Evolutionary conservation across 2,888 invertebrate genomes (phyloP), one percentile per base, ranked within the genome.

Genomic region (Amiota communis): DNA sequence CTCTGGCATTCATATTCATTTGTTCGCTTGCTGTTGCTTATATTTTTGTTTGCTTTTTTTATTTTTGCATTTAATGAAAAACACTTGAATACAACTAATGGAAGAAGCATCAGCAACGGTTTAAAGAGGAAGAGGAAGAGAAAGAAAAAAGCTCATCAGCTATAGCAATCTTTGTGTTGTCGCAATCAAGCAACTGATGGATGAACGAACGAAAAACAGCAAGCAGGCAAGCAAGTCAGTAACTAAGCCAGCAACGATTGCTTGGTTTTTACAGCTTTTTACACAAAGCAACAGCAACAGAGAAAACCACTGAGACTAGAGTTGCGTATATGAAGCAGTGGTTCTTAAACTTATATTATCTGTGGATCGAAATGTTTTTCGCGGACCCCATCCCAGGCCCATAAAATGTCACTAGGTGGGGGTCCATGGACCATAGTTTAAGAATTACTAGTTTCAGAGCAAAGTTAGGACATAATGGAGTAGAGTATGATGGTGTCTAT

Each of bases 41-140:
- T 47, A 13, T 20, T 64, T 46, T 10, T 13, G 15, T 48, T 23
- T 23, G 23, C 23, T 2, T 61, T 61, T 1, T 61, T 23, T 61
- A 12, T 12, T n/a, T 53, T 10, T 53, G 53, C 8, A 9, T 67
- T 67, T 51, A 49, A 67, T 67, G 49, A 67, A 67, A 67, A 67
- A 67, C 65, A 67, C 48, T 49, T 49, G 12, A 67, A 49, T 13
- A 36, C 8, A 46, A 46, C 46, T n/a, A 51, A 51, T 12, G 9
- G 59, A 59, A 15, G 17, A 15, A 59, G 0, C 59, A 59, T 8
- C 20, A 20, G 36, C 3, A 6, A 3, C 23, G 36, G 36, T 2
- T 36, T 36, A 36, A 36, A 36, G 36, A 36, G 36, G 8, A 36
- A 11, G 53, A 12, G 53, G 53, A 53, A 53, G 15, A 53, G 15